Conservation (phyloP, 2,888 invertebrate species). For the Thera obeliscata region DNA sequence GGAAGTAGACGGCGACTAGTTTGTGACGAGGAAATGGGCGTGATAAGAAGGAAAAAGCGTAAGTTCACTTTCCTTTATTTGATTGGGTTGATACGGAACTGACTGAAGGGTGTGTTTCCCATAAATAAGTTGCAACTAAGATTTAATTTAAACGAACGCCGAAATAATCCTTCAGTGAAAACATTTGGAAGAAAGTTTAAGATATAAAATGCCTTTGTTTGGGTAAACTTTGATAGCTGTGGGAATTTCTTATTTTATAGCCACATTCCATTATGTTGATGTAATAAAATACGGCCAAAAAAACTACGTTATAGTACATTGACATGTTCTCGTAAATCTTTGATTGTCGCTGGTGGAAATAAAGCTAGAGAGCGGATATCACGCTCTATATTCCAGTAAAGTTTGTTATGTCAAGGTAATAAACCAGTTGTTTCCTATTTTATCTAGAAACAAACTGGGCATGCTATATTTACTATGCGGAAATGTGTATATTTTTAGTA, state of each 20-base stretch:
- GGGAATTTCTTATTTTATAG: not conserved
- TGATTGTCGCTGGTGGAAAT: slow-evolving; percentile 41
- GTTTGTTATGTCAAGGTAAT: slow-evolving; percentile 30
- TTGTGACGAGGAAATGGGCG: slow-evolving; percentile 73
- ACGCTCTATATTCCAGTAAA: slow-evolving; percentile 35
- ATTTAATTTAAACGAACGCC: too few relatives aligned
- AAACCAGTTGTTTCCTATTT: slow-evolving; percentile 29
- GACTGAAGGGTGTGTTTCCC: slow-evolving; percentile 8
- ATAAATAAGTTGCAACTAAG: not conserved
- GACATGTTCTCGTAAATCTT: slow-evolving; percentile 20
- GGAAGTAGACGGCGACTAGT: slow-evolving; percentile 61
- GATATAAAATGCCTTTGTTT: not conserved
- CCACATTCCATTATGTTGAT: not conserved
- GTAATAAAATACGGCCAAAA: not conserved
- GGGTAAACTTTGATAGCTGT: not conserved
- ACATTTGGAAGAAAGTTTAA: not conserved
- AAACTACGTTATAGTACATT: slow-evolving; percentile 16
- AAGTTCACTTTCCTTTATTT: slow-evolving; percentile 66
- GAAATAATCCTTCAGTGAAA: not conserved
- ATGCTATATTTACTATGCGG: not conserved
- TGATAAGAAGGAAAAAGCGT: slow-evolving; percentile 81
- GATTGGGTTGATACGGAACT: slow-evolving; percentile 28
- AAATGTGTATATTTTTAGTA: not conserved
- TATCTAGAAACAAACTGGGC: slow-evolving; percentile 9
- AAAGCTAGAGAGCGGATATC: slow-evolving; percentile 48